A percentile compares a stretch with the other conserved stretches of the same genome.
Evolutionary conservation across 1,140 invertebrate species (phyloP).

Genomic region (Trypoxylus dichotomus): DNA sequence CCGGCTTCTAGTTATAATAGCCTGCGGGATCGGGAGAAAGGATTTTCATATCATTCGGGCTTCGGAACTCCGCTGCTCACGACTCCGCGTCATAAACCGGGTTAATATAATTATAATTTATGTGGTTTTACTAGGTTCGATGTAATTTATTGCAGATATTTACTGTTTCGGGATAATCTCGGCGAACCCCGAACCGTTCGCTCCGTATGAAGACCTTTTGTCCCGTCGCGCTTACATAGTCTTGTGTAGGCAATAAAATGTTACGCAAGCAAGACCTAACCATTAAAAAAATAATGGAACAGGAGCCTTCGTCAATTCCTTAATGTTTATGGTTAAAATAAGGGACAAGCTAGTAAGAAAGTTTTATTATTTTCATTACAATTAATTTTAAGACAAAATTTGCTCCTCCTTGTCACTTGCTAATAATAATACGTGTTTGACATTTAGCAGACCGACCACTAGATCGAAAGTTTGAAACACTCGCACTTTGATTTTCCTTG

Average conservation of each 20-base stretch:
- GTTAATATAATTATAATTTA: conserved; percentile 24
- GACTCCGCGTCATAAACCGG: conserved; percentile 15
- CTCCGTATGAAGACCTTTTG: not conserved
- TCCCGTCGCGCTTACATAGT: not conserved
- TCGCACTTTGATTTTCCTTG: too few relatives aligned
- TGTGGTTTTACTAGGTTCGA: conserved; percentile 20
- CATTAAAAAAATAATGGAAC: too few relatives aligned
- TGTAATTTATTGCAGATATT: conserved; percentile 12
- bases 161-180: conserved; percentile 23
- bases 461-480: too few relatives aligned
- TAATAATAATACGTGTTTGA: too few relatives aligned
- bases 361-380: too few relatives aligned
- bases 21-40: conserved; percentile 1
- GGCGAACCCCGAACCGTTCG: not conserved
- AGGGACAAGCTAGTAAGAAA: too few relatives aligned
- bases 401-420: too few relatives aligned
- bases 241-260: not conserved
- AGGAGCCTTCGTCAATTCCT: too few relatives aligned
- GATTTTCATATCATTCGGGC: conserved; percentile 19
- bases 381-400: too few relatives aligned
- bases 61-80: conserved; percentile 11
- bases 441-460: too few relatives aligned
- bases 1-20: conserved; percentile 19
- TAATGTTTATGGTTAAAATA: too few relatives aligned
- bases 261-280: not conserved